Evolutionary conservation across 2,888 invertebrate species (phyloP).

Genomic region (Petrolisthes manimaculis): DNA sequence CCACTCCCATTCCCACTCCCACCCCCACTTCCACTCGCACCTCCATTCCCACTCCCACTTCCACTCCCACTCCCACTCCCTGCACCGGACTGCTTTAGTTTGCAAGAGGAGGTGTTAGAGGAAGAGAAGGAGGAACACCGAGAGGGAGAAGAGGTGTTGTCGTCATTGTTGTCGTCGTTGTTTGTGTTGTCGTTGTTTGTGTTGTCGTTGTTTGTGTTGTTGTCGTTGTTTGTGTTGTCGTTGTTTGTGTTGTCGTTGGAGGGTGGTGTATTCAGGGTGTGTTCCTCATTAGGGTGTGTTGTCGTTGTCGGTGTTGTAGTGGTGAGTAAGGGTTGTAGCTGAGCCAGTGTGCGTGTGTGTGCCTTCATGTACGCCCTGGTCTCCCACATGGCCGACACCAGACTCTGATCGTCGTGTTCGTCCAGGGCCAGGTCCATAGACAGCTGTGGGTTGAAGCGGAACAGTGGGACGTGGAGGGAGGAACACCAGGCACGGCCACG

Average conservation of each 20-base stretch:
- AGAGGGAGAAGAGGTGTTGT: no score
- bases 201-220: no score
- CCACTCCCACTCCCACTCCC: no score
- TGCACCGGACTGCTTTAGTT: no score
- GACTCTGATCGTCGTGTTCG: slow-evolving; percentile 83
- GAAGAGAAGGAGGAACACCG: no score
- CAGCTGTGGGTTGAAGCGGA: slow-evolving; percentile 85
- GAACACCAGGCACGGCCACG: slow-evolving; percentile 94
- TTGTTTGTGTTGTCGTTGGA: background rate
- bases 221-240: slow-evolving; percentile 10
- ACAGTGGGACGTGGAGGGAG: slow-evolving; percentile 86
- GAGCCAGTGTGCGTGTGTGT: slow-evolving; percentile 69
- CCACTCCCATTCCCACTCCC: no score
- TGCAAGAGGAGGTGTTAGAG: no score
- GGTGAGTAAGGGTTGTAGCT: slow-evolving; percentile 53
- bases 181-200: no score
- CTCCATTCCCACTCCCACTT: no score
- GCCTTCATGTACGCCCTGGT: slow-evolving; percentile 84
- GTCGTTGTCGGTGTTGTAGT: slow-evolving; percentile 2
- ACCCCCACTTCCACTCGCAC: no score
- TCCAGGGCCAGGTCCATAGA: slow-evolving; percentile 90
- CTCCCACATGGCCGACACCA: slow-evolving; percentile 92
- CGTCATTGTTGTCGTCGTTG: no score
- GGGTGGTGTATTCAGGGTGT: background rate
- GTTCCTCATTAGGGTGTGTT: background rate